A percentile compares a stretch with the other conserved stretches of the same genome.
phyloP scores from a whole-genome alignment of 2,113 vertebrate species.

The Chionodraco myersi region DNA sequence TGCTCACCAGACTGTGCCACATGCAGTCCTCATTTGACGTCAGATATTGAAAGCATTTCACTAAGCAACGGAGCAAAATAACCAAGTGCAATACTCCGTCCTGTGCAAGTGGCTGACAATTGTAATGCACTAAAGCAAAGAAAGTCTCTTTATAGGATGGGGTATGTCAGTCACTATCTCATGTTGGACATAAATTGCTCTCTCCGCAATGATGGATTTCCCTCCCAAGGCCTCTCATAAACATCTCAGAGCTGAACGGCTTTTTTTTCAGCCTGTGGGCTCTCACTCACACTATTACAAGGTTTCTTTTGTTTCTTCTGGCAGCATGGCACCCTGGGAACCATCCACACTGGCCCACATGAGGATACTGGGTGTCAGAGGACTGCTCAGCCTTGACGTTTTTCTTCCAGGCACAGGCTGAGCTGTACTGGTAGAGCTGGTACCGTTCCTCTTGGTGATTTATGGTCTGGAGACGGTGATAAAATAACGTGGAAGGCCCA shows the following conservation, averaged over 20 bases:
- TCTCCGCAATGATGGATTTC: conserved; percentile 75
- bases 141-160: conserved; percentile 45
- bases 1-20: conserved; percentile 70
- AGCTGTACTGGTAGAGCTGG: conserved; percentile 46
- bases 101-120: conserved; percentile 19
- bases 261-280: conserved; percentile 66
- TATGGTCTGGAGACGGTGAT: conserved; percentile 69
- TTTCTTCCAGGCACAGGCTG: conserved; percentile 71
- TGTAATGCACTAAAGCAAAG: conserved; percentile 30
- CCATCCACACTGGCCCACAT: conserved; percentile 54
- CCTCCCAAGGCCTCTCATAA: conserved; percentile 73
- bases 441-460: conserved; percentile 76
- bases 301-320: conserved; percentile 77
- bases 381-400: conserved; percentile 66
- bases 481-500: conserved; percentile 57
- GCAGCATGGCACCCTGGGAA: conserved; percentile 60
- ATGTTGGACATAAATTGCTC: conserved; percentile 68
- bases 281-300: conserved; percentile 71
- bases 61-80: conserved; percentile 35
- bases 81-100: not conserved
- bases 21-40: conserved; percentile 18
- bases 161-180: conserved; percentile 68
- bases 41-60: conserved; percentile 44
- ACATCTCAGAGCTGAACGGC: conserved; percentile 63
- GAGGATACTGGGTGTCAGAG: conserved; percentile 71